Base-by-base conservation (phyloP, 2,797 vertebrate species). In the Gobio occitaniae region DNA sequence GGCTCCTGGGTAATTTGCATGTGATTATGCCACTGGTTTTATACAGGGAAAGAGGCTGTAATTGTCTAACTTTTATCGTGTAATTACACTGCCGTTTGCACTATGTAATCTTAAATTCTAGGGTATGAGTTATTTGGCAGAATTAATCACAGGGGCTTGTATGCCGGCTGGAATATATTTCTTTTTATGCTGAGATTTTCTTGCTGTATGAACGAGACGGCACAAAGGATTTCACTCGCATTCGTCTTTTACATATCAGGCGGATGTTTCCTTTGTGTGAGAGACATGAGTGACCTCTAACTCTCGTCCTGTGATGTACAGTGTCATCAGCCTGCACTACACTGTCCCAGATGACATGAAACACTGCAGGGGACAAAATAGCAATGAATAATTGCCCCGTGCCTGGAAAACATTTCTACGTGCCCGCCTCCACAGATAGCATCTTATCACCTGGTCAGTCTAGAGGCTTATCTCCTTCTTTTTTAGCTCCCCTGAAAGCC, bases 21-120 rank as follows among this genome's bases (percentile, higher is more conserved):
- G 85, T 90, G 89, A 95, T 95, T 94, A 94, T 94, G 91, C 93
- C 90, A 93, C 92, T 92, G 91, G 92, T 94, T 92, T 91, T 90
- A 90, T 87, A 86, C 88, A 89, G 91, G 70, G 88, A 90, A 89
- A 90, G 84, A 87, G 71, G 89, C 89, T 89, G 86, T 93, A 93
- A 94, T 94, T 92, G 93, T 93, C 87, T 86, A 92, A 95, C 93
- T 95, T 95, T 95, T 93, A 89, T 90, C 89, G 86, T 90, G 90
- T 91, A 93, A 95, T 95, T 95, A 92, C 86, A 78, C 85, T 69
- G 88, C 93, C 89, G 91, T 94, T 94, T 94, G 79, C 88, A 91
- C 82, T 88, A 76, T 93, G 90, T 94, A 93, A 93, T 94, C 90
- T 92, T 91, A 92, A 89, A 92, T 86, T 88, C 84, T 91, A 86